phyloP scores from a whole-genome alignment of 2,797 vertebrate genomes.

The Argyrosomus regius region DNA sequence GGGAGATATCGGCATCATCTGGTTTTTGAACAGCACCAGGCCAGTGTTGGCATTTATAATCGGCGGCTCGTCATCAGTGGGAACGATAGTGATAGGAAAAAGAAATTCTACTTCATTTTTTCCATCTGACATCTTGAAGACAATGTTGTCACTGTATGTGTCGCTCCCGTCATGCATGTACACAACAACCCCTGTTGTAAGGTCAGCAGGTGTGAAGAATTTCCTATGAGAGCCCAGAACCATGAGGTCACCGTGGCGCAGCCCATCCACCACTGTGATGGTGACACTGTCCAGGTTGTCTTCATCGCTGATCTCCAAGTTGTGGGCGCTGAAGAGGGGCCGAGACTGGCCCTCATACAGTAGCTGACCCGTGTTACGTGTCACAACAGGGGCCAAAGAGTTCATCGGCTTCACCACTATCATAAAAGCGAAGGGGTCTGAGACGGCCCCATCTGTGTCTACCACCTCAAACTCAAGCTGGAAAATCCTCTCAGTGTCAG shows the following conservation, averaged over 20 bases:
- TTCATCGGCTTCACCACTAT: conserved; percentile 98
- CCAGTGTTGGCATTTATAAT: conserved; percentile 94
- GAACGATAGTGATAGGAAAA: conserved; percentile 94
- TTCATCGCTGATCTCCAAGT: conserved; percentile 93
- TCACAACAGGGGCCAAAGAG: conserved; percentile 92
- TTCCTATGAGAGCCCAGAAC: conserved; percentile 85
- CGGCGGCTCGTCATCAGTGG: conserved; percentile 94
- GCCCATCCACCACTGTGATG: conserved; percentile 90
- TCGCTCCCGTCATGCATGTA: conserved; percentile 95
- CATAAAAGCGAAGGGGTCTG: conserved; percentile 95
- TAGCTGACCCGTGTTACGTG: conserved; percentile 93
- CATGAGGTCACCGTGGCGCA: conserved; percentile 90
- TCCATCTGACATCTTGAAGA: conserved; percentile 93
- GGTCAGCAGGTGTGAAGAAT: conserved; percentile 90
- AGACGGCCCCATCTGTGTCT: conserved; percentile 92
- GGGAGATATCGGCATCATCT: conserved; percentile 88
- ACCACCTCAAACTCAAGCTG: conserved; percentile 94
- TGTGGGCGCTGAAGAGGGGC: conserved; percentile 88
- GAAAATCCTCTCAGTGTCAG: conserved; percentile 92
- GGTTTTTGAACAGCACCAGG: conserved; percentile 91
- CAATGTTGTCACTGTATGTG: conserved; percentile 94
- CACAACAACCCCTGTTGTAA: conserved; percentile 87
- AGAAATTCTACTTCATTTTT: conserved; percentile 93
- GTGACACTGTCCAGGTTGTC: conserved; percentile 90
- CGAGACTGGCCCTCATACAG: conserved; percentile 97